These are phyloP conservation scores for Chlorops oryzae DNA, from an alignment of 1,140 invertebrate genomes.

Conservation along the genomic window DNA sequence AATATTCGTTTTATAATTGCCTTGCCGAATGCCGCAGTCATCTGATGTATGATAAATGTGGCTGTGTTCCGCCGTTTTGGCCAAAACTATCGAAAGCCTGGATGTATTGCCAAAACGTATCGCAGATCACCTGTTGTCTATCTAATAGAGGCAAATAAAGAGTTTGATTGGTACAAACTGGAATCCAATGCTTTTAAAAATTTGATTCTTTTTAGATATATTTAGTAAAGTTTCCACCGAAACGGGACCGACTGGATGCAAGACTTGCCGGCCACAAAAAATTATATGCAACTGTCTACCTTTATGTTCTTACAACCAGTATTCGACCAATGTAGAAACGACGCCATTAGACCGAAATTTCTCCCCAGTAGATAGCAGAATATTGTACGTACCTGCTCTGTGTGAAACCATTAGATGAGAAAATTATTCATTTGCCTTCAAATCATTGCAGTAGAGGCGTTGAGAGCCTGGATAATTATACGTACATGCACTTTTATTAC, in stretches of 20 bases:
- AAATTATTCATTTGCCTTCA: not conserved
- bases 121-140: constrained; percentile 24
- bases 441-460: constrained; percentile 3
- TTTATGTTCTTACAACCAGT: constrained; percentile 26
- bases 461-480: constrained; percentile 37
- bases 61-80: constrained; percentile 55
- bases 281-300: constrained; percentile 31
- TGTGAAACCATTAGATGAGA: not conserved
- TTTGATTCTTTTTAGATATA: constrained; percentile 15
- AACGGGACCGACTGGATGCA: not conserved
- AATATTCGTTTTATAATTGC: constrained; percentile 59
- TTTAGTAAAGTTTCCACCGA: constrained; percentile 10
- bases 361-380: constrained; percentile 3
- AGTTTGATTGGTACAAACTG: not conserved
- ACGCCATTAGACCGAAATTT: constrained; percentile 3
- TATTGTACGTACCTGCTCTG: constrained; percentile 8
- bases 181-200: not conserved
- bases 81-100: constrained; percentile 29
- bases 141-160: constrained; percentile 16
- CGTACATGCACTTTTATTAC: constrained; percentile 55
- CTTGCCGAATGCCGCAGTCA: constrained; percentile 52
- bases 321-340: constrained; percentile 24
- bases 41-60: constrained; percentile 48
- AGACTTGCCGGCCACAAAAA: constrained; percentile 3
- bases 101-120: too few species aligned